Conservation (phyloP, 2,888 invertebrate species). For the Diarsia rubi region DNA sequence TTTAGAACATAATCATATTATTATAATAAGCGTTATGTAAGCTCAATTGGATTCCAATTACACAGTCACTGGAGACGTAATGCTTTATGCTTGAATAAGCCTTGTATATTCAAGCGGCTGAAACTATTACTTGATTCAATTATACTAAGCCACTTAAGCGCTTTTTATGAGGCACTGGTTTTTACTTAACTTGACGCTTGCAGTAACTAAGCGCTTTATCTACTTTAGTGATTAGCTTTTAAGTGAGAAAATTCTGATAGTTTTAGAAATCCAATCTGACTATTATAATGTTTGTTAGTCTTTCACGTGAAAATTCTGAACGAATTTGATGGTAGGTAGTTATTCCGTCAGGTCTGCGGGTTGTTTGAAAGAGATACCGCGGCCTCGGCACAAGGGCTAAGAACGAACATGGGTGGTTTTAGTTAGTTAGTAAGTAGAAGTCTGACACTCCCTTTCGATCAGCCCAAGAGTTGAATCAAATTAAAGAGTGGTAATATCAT, state of each 20-base stretch:
- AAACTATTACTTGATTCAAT: slow-evolving; percentile 52
- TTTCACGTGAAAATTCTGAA: not conserved
- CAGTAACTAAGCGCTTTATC: not conserved
- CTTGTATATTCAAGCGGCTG: slow-evolving; percentile 21
- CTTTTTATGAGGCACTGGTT: slow-evolving; percentile 48
- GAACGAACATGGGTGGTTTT: too few species aligned
- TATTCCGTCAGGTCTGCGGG: too few species aligned
- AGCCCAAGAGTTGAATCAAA: too few species aligned
- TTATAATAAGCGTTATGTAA: slow-evolving; percentile 10
- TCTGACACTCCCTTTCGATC: too few species aligned
- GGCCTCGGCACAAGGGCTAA: too few species aligned
- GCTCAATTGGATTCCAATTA: slow-evolving; percentile 32
- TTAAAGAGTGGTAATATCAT: not conserved
- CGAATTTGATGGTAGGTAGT: not conserved
- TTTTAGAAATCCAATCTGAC: not conserved
- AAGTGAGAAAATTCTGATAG: not conserved
- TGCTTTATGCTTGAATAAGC: slow-evolving; percentile 30
- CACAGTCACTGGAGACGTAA: slow-evolving; percentile 22
- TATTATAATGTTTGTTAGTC: not conserved
- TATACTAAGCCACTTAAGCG: slow-evolving; percentile 41
- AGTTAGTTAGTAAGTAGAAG: too few species aligned
- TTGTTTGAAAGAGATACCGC: too few species aligned
- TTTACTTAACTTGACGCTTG: slow-evolving; percentile 33
- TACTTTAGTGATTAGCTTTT: slow-evolving; percentile 22
- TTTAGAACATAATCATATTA: not conserved